Evolutionary conservation across 2,888 invertebrate genomes (phyloP), one percentile per base, ranked within the genome.

Genomic region (Phaonia tiefii): DNA sequence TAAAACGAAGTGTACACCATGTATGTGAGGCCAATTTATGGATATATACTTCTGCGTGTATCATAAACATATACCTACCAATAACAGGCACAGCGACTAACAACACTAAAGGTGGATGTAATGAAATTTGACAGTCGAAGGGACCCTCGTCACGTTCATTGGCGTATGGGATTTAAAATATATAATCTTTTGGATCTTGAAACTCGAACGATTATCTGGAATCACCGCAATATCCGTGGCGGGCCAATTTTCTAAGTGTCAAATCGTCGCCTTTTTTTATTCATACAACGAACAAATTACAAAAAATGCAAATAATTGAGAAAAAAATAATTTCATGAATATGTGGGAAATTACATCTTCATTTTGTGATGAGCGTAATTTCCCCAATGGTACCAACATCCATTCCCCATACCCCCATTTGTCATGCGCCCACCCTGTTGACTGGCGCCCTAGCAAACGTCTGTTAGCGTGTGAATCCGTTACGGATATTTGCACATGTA

Each of bases 111-210:
- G 95, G 95, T 8, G 95, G 95, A 89, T 95, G 95, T 17, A 94
- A 93, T n/a, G 95, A 95, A 83, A 95, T 94, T 91, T 95, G 95
- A 86, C 95, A 95, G 89, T 95, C 95, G 90, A 95, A 95, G 85
- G 92, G 93, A n/a, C 96, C 96, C 83, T 94, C 94, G 87, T 96
- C 96, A 73, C 94, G 92, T 87, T 95, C 94, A 77, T 94, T 94
- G 83, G 95, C 94, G 88, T 94, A 94, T 88, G 94, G 93, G 73
- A 96, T 93, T 82, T 93, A 92, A 77, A 96, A 92, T 83, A 95
- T 93, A 95, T 96, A 96, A 88, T 96, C 94, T 87, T 95, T 95
- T 8, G 95, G 95, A 75, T 93, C 93, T 85, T 94, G 93, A 87
- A 94, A 94, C 76, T 93, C 93, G 70, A 95, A 90, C 2, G 94